phyloP scores from a whole-genome alignment of 2,797 vertebrate species.

The Sorex maritimensis region DNA sequence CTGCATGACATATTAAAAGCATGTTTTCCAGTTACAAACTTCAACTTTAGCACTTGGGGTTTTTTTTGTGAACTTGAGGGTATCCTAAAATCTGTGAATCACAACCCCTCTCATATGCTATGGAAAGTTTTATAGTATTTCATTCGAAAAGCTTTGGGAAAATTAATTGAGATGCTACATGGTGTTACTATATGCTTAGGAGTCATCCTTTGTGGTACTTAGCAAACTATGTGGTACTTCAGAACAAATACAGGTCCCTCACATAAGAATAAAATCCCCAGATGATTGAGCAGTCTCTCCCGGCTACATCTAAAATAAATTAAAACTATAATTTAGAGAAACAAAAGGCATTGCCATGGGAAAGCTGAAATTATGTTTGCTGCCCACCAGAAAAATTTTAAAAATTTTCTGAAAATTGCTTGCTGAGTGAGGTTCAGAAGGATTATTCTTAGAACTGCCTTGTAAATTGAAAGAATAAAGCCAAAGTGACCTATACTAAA shows the following conservation, averaged over 20 bases:
- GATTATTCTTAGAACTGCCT: conserved; percentile 58
- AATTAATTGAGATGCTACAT: conserved; percentile 10
- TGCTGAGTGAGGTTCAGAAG: neutral
- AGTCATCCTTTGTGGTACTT: too few relatives aligned
- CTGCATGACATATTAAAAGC: neutral
- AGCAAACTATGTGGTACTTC: too few relatives aligned
- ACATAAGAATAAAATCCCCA: too few relatives aligned
- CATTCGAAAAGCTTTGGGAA: neutral
- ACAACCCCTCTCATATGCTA: conserved; percentile 15
- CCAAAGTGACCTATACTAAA: conserved; percentile 41
- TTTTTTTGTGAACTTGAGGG: neutral
- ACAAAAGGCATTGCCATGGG: neutral
- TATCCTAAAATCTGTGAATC: neutral
- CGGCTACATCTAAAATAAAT: neutral
- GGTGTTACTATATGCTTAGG: too few relatives aligned
- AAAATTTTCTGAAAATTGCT: conserved; percentile 41
- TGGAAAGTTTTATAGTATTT: neutral
- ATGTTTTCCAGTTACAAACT: neutral
- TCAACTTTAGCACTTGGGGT: neutral
- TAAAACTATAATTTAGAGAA: conserved; percentile 3
- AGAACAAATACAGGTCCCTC: too few relatives aligned
- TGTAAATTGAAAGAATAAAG: conserved; percentile 56
- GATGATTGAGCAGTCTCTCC: too few relatives aligned
- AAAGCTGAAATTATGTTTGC: neutral
- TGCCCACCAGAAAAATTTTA: neutral